Evolutionary conservation across 2,113 vertebrate species (phyloP), one percentile per base, ranked within the genome.

Genomic region (Hystrix cristata): DNA sequence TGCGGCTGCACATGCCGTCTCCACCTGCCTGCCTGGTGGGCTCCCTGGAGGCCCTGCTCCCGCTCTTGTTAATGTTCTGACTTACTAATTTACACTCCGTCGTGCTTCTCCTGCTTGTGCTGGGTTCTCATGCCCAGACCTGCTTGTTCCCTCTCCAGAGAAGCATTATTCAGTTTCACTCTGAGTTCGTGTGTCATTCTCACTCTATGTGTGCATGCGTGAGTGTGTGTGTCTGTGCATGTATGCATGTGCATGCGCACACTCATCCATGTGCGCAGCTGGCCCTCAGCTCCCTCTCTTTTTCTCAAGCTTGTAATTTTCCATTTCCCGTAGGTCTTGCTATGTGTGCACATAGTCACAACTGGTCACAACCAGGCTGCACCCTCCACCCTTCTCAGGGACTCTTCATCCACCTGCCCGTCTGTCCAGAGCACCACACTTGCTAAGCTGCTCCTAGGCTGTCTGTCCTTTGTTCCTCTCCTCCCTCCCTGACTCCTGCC

Each of bases 91-190:
- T 69, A 80, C 81, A 92, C 46, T 13, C 57, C 59, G 9, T 16
- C 31, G 7, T 7, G 9, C 62, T 74, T 78, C 82, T 65, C 71
- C 48, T 38, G 72, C 76, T 64, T n/a, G 74, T n/a, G 83, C 46
- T 90, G 79, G 65, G 55, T 38, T 76, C 60, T 29, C 64, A 83
- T 1, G 1, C 60, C 74, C 67, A 72, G 87, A 76, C 4, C 0
- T 34, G 79, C 31, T 60, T 74, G 51, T 82, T 19, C 87, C 23
- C 59, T 81, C 84, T 91, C 94, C 55, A 34, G 84, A 92, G 96
- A 81, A 90, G 34, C 0, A 0, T 62, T 34, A 25, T 38, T 87
- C 62, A 51, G 6, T 90, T 96, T 93, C 59, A 59, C 69, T 74
- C 65, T 46, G 79, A 38, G 46, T 65, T 8, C 29, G 74, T 46